Percentiles rank a stretch among this genome's conserved stretches.
phyloP scores from a whole-genome alignment of 1,140 invertebrate species.

The Lepidurus arcticus region DNA sequence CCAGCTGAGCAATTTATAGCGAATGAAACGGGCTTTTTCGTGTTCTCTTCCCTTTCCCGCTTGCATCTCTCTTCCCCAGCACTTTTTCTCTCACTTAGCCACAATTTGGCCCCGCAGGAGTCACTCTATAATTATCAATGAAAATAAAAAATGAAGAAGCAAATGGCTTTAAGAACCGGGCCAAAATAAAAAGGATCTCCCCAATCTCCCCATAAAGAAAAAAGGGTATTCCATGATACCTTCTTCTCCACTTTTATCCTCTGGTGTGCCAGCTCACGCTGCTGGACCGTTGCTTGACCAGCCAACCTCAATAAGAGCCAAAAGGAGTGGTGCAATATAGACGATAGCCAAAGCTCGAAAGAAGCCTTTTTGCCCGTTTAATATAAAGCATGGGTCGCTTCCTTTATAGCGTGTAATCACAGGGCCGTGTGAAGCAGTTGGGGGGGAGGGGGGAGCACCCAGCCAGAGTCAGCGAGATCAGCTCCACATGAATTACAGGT shows the following conservation, averaged over 20 bases:
- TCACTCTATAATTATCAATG: slow-evolving; percentile 5
- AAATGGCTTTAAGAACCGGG: slow-evolving; percentile 3
- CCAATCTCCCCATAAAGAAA: neutral
- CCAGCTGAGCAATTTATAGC: slow-evolving; percentile 10
- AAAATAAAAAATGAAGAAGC: slow-evolving; percentile 22
- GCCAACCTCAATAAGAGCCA: slow-evolving; percentile 1
- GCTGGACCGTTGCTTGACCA: neutral
- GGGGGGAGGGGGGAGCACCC: neutral
- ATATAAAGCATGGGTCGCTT: slow-evolving; percentile 15
- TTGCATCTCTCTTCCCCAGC: neutral
- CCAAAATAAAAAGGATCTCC: neutral
- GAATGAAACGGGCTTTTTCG: slow-evolving; percentile 7
- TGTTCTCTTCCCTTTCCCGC: neutral
- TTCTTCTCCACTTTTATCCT: too few species aligned
- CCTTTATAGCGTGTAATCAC: slow-evolving; percentile 21
- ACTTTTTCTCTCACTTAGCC: neutral
- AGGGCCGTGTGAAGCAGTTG: slow-evolving; percentile 20
- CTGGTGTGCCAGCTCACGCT: neutral
- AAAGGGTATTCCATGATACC: neutral
- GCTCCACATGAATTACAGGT: slow-evolving; percentile 11
- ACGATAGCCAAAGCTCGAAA: slow-evolving; percentile 1
- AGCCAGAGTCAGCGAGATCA: slow-evolving; percentile 18
- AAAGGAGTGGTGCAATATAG: slow-evolving; percentile 8
- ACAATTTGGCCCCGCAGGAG: neutral
- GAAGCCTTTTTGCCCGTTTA: neutral